Evolutionary conservation across 2,888 invertebrate species (phyloP).

Genomic region (Palloptera scutellata): DNA sequence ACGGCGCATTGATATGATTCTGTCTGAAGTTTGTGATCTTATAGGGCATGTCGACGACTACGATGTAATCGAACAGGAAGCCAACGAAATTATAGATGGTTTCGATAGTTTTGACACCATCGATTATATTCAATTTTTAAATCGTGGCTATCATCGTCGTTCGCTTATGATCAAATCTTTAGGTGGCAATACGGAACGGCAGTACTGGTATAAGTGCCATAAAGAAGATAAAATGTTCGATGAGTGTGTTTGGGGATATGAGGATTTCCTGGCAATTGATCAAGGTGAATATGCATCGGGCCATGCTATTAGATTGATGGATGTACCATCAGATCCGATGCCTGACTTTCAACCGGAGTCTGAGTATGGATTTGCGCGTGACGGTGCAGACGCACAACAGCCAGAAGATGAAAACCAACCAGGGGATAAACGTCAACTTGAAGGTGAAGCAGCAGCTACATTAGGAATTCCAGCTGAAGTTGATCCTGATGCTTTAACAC

Average conservation of each 20-base stretch:
- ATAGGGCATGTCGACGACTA: slow-evolving; percentile 46
- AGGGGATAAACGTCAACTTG: not conserved
- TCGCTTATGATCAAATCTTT: slow-evolving; percentile 55
- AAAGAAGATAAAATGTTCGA: slow-evolving; percentile 40
- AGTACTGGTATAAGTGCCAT: slow-evolving; percentile 50
- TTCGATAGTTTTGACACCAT: slow-evolving; percentile 49
- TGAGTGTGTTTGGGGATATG: slow-evolving; percentile 54
- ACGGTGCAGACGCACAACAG: not conserved
- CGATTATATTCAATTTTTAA: slow-evolving; percentile 56
- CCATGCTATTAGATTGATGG: not conserved
- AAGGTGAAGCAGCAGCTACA: no score
- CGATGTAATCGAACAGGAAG: slow-evolving; percentile 42
- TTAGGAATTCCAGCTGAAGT: not conserved
- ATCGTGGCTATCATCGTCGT: slow-evolving; percentile 56
- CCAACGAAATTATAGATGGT: slow-evolving; percentile 41
- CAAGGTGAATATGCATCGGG: not conserved
- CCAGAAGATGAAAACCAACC: not conserved
- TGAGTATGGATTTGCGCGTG: no score
- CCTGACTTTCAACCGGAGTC: no score
- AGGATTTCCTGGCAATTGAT: slow-evolving; percentile 31
- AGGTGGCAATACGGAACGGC: slow-evolving; percentile 57
- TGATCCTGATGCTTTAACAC: not conserved
- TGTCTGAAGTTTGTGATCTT: slow-evolving; percentile 45
- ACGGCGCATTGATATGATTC: slow-evolving; percentile 56
- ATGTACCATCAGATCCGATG: not conserved